Base-by-base conservation (phyloP, 2,113 vertebrate species). In the Thinocorus orbignyianus region DNA sequence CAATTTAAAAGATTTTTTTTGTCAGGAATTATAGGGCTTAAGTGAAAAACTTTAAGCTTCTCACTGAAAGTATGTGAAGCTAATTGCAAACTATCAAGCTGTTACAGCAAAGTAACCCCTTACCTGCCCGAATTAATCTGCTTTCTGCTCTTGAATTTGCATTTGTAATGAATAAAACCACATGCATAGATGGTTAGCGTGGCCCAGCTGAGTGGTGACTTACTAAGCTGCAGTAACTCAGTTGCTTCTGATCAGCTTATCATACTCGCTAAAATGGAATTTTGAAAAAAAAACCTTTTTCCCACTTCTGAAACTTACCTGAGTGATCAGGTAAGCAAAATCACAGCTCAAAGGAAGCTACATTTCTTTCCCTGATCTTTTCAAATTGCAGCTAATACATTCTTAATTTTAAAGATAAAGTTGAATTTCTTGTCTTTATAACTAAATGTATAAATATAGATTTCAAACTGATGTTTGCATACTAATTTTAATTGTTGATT, bases 1-100 rank as follows among this genome's bases (percentile, higher is more conserved):
- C 69, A 81, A 66, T 54, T 77, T 91, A n/a, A 31, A 64, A 61
- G 17, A 8, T 20, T 46, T 46, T 46, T 82, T 96, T 92, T 65
- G 7, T 58, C 37, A 73, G 62, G 71, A 87, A 70, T 76, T 80
- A 65, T 22, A 82, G 8, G 7, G 25, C 20, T 28, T 60, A 19
- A 0, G 0, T 82, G 66, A 70, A 88, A 91, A 87, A 28, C n/a
- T 68, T 60, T 49, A 88, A 90, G 31, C 31, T 49, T 96, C 64
- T 88, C 55, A 66, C 41, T 82, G 77, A 42, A 22, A 37, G 35
- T 31, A 41, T 61, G 57, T 89, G 87, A 66, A 82, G 22, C 35
- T 79, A 87, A 84, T 93, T 90, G 58, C 66, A 73, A 94, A 86
- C 81, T 82, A 73, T 70, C 49, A 74, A 72, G 44, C 86, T 82